A percentile compares a stretch with the other conserved stretches of the same genome.
These are phyloP conservation scores for Leucophenga maculata DNA, from an alignment of 2,888 invertebrate genomes.

Conservation along the genomic window DNA sequence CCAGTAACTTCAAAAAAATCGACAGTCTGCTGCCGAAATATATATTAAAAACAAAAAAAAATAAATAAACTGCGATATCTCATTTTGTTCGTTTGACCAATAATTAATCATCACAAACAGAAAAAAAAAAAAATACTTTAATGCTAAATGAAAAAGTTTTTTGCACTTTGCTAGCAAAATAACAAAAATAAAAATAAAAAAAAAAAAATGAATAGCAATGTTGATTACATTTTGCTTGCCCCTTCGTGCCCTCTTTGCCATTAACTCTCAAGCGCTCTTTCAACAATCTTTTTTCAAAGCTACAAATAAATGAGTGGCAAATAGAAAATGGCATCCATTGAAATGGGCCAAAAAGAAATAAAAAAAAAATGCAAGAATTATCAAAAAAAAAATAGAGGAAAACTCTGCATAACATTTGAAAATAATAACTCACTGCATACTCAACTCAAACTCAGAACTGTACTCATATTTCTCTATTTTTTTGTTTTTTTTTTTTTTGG, in stretches of 20 bases:
- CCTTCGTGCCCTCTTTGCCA: neutral
- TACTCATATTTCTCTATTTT: neutral
- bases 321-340: neutral
- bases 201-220: neutral
- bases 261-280: too few relatives aligned
- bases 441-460: neutral
- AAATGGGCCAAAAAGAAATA: neutral
- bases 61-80: neutral
- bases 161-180: neutral
- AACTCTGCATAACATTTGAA: constrained; percentile 9
- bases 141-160: constrained; percentile 4
- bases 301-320: constrained; percentile 7
- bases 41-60: constrained; percentile 18
- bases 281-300: too few relatives aligned
- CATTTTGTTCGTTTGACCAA: constrained; percentile 14
- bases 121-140: neutral
- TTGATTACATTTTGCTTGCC: constrained; percentile 15
- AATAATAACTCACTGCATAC: constrained; percentile 17
- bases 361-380: neutral
- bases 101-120: constrained; percentile 36
- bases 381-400: neutral
- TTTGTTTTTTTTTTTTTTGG: neutral
- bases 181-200: neutral
- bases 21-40: neutral
- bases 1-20: neutral